Conservation (phyloP, 2,888 invertebrate genomes). For the Aquatica leii region DNA sequence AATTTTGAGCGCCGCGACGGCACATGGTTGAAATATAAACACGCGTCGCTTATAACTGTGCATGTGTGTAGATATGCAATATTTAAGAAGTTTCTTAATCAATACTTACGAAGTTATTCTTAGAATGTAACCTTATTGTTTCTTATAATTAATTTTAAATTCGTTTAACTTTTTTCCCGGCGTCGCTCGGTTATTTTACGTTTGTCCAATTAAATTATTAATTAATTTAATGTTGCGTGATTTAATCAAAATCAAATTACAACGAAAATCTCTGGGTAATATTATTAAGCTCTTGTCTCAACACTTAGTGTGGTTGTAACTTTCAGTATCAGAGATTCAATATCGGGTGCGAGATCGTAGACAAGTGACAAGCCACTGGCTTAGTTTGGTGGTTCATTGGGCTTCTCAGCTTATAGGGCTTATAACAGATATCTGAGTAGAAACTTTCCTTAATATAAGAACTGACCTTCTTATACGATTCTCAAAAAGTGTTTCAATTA, state of each 20-base stretch:
- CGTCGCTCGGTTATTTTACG: not conserved
- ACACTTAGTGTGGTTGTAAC: constrained; percentile 33
- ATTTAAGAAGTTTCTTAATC: constrained; percentile 47
- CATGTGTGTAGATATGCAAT: constrained; percentile 40
- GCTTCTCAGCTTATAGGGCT: constrained; percentile 41
- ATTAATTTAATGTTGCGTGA: constrained; percentile 11
- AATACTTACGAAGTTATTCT: constrained; percentile 40
- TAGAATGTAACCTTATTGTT: constrained; percentile 39
- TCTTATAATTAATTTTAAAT: constrained; percentile 32
- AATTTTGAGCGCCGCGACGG: constrained; percentile 44
- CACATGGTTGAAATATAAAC: constrained; percentile 42
- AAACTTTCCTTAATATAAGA: constrained; percentile 13
- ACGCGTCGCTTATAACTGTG: constrained; percentile 35
- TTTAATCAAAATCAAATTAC: constrained; percentile 21
- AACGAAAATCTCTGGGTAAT: constrained; percentile 24
- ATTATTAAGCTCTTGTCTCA: constrained; percentile 34
- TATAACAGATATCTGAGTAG: constrained; percentile 31
- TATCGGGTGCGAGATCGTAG: constrained; percentile 42
- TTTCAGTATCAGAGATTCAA: constrained; percentile 42
- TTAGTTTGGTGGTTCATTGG: constrained; percentile 46
- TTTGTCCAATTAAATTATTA: not conserved
- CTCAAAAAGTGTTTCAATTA: constrained; percentile 5
- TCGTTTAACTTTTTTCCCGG: not conserved
- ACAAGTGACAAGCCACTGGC: constrained; percentile 48
- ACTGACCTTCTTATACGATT: constrained; percentile 9